phyloP scores from a whole-genome alignment of 1,140 invertebrate genomes.

The Tetramorium simillimum region DNA sequence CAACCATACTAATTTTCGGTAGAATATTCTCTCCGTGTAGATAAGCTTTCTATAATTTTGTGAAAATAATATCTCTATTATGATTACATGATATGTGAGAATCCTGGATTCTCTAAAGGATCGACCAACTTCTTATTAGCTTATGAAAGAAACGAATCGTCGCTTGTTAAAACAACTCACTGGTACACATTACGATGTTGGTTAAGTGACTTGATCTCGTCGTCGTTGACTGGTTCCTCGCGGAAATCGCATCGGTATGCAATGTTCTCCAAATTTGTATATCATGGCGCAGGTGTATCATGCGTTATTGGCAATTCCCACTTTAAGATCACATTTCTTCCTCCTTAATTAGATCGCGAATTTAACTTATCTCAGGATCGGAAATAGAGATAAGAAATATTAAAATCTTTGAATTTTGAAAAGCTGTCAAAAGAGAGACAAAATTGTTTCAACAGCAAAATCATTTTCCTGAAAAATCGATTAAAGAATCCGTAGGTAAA shows the following conservation, averaged over 20 bases:
- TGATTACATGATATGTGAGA: neutral
- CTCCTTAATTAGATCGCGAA: neutral
- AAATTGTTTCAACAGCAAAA: neutral
- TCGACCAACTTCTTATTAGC: neutral
- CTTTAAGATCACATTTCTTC: neutral
- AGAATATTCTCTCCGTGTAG: no score
- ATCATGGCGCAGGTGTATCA: neutral
- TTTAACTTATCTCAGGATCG: neutral
- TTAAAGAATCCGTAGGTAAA: neutral
- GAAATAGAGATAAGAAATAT: neutral
- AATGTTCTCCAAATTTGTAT: neutral
- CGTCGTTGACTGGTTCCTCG: neutral
- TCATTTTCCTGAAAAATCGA: neutral
- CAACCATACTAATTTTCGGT: no score
- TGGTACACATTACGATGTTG: conserved; percentile 3
- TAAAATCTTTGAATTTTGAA: neutral
- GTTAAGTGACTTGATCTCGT: conserved; percentile 1
- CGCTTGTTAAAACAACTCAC: neutral
- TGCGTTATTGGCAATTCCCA: neutral
- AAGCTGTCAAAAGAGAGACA: neutral
- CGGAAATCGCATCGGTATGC: neutral
- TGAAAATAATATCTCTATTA: neutral
- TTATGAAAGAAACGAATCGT: conserved; percentile 11
- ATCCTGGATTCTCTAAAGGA: neutral
- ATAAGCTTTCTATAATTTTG: neutral